Evolutionary conservation across 1,140 invertebrate species (phyloP).

Genomic region (Anastrepha obliqua): DNA sequence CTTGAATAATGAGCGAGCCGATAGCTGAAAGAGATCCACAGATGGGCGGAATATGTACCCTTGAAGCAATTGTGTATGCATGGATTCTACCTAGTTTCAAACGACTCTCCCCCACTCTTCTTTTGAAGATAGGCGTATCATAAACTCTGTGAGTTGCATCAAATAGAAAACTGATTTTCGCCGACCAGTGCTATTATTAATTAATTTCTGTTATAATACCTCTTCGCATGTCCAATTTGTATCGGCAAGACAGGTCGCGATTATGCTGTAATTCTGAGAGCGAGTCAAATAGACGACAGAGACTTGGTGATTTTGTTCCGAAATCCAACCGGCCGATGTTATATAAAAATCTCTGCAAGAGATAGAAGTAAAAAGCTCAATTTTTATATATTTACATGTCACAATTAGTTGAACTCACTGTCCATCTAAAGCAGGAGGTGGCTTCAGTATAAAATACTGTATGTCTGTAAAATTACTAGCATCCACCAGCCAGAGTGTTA

Average conservation of each 20-base stretch:
- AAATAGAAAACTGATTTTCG: too few species aligned
- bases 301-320: slow-evolving; percentile 81
- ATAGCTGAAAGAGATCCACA: too few species aligned
- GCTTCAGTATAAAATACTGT: slow-evolving; percentile 79
- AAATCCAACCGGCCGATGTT: slow-evolving; percentile 92
- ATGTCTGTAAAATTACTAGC: slow-evolving; percentile 80
- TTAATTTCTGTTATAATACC: slow-evolving; percentile 75
- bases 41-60: too few species aligned
- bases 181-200: too few species aligned
- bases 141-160: too few species aligned
- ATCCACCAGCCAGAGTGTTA: slow-evolving; percentile 86
- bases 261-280: slow-evolving; percentile 89
- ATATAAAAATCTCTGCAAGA: slow-evolving; percentile 89
- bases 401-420: slow-evolving; percentile 78
- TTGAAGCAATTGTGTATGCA: too few species aligned
- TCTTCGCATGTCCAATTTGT: slow-evolving; percentile 89
- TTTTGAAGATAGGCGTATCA: too few species aligned
- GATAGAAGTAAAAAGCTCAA: background rate
- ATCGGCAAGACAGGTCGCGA: slow-evolving; percentile 84
- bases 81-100: too few species aligned
- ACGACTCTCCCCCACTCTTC: too few species aligned
- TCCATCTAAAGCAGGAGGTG: slow-evolving; percentile 81
- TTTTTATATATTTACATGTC: background rate
- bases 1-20: too few species aligned
- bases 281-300: slow-evolving; percentile 93